These are phyloP conservation scores for Podiceps cristatus DNA, from an alignment of 2,113 vertebrate genomes.

Conservation along the genomic window DNA sequence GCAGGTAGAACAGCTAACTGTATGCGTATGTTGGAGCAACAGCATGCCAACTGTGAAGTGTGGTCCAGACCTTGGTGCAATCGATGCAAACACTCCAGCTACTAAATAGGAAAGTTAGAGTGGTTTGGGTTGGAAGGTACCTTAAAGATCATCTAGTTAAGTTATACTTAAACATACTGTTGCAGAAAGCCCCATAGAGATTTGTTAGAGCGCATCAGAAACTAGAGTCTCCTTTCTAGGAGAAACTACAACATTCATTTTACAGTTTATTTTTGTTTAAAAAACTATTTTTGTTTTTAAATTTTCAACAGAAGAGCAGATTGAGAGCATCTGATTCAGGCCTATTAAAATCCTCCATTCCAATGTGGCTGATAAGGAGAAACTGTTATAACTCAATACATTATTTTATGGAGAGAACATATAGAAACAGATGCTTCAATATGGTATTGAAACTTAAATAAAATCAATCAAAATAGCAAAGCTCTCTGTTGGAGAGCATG, in stretches of 20 bases:
- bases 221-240: background rate
- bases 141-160: too few relatives aligned
- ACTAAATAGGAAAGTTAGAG: background rate
- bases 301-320: background rate
- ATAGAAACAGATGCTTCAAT: background rate
- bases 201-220: background rate
- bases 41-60: background rate
- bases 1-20: background rate
- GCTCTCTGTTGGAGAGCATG: background rate
- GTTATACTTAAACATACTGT: background rate
- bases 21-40: background rate
- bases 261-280: background rate
- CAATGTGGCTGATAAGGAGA: background rate
- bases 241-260: background rate
- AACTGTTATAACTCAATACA: background rate
- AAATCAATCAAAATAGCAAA: background rate
- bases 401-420: background rate
- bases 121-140: too few relatives aligned
- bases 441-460: background rate
- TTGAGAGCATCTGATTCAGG: background rate
- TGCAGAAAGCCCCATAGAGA: background rate
- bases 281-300: background rate
- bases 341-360: background rate
- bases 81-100: background rate
- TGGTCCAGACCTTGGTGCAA: background rate